phyloP scores from a whole-genome alignment of 2,113 vertebrate genomes.

The Trichechus manatus region DNA sequence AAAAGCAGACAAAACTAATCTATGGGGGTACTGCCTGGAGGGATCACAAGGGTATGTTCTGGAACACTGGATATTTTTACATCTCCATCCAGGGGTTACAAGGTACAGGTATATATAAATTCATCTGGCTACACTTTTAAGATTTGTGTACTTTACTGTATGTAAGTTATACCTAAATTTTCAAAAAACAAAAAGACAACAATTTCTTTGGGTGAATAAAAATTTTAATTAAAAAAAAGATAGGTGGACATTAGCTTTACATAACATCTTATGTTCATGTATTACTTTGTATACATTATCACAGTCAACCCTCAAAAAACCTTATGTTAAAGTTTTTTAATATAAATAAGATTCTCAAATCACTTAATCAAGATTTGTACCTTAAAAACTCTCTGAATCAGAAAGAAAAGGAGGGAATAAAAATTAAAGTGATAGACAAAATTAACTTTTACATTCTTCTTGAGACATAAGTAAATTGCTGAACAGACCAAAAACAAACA shows the following conservation, averaged over 20 bases:
- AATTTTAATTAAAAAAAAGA: conserved; percentile 11
- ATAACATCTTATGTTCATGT: not conserved
- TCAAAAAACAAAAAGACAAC: not conserved
- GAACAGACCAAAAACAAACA: not conserved
- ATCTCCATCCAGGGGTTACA: not conserved
- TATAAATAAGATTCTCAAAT: not conserved
- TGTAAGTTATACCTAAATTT: not conserved
- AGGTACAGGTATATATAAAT: not conserved
- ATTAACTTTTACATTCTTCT: not conserved
- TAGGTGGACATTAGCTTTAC: not conserved
- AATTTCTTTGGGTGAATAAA: not conserved
- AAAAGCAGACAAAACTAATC: not conserved
- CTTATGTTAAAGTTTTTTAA: not conserved
- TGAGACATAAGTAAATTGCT: not conserved
- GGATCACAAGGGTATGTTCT: not conserved
- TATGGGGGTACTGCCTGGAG: not conserved
- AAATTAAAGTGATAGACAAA: not conserved
- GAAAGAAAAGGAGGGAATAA: not conserved
- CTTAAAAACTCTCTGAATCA: conserved; percentile 22
- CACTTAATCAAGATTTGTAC: not conserved
- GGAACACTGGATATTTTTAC: not conserved
- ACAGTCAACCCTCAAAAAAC: not conserved
- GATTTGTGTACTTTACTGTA: not conserved
- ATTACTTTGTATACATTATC: not conserved
- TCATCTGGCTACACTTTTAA: not conserved